These are phyloP conservation scores for Trichogramma dendrolimi DNA, from an alignment of 2,888 invertebrate species.

Conservation along the genomic window DNA sequence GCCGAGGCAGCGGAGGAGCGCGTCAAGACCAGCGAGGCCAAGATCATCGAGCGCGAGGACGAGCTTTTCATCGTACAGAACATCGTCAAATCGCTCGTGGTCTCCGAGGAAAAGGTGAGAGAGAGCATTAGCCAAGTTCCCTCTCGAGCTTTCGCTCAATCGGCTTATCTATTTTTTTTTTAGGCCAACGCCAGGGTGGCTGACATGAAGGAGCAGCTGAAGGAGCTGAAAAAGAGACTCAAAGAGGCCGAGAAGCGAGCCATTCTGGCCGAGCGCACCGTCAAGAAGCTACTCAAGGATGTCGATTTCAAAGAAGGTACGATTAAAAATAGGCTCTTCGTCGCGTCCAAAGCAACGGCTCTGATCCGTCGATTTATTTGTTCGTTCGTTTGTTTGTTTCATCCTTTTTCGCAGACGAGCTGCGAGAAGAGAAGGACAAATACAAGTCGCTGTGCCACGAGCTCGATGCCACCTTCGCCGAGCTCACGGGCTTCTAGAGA, in stretches of 20 bases:
- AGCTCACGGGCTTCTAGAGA: conserved; percentile 65
- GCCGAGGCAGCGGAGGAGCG: conserved; percentile 67
- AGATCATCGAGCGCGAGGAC: conserved; percentile 50
- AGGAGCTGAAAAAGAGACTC: conserved; percentile 42
- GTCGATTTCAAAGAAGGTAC: conserved; percentile 49
- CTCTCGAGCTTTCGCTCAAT: not conserved
- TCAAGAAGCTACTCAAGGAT: conserved; percentile 45
- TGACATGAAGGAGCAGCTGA: conserved; percentile 48
- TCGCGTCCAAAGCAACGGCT: not conserved
- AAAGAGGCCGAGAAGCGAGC: conserved; percentile 50
- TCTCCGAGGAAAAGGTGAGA: conserved; percentile 49
- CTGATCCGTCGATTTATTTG: not conserved
- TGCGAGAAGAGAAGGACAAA: conserved; percentile 69
- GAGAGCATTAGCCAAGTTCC: not conserved
- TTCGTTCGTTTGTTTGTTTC: not conserved
- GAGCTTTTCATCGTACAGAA: conserved; percentile 51
- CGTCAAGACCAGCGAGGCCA: conserved; percentile 62
- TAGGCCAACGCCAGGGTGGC: conserved; percentile 50
- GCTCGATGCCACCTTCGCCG: conserved; percentile 71
- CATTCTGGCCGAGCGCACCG: conserved; percentile 45
- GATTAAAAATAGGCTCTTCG: not conserved
- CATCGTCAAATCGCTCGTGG: conserved; percentile 50
- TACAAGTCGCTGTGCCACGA: conserved; percentile 76
- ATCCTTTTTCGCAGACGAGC: conserved; percentile 55
- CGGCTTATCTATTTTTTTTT: not conserved